Conservation (phyloP, 2,113 vertebrate genomes). For the Toxostoma redivivum region DNA sequence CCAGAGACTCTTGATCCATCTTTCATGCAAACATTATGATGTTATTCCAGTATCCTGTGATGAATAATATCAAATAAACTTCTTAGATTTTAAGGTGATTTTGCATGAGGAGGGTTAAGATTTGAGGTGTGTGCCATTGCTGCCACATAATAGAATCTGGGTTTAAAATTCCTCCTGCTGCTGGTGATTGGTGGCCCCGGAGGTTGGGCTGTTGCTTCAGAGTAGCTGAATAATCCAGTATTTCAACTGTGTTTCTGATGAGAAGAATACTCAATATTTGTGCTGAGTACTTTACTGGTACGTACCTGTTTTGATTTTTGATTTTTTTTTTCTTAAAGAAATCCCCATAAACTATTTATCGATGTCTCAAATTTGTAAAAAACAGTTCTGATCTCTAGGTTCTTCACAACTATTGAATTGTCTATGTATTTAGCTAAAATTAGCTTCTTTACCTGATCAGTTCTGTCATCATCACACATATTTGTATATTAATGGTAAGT, state of each 20-base stretch:
- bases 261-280: not conserved
- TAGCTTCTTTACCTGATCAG: not conserved
- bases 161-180: not conserved
- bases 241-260: not conserved
- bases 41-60: not conserved
- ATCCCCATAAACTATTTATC: not conserved
- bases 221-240: not conserved
- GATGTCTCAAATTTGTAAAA: not conserved
- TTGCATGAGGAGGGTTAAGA: not conserved
- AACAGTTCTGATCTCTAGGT: not conserved
- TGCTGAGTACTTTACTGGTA: not conserved
- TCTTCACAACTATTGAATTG: not conserved
- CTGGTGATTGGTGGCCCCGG: not conserved
- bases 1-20: not conserved
- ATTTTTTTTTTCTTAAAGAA: not conserved
- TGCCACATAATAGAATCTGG: not conserved
- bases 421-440: not conserved
- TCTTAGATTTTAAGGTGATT: not conserved
- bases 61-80: not conserved
- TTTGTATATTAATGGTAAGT: not conserved
- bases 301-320: accelerated
- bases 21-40: not conserved
- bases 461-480: not conserved
- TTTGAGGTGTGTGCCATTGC: not conserved
- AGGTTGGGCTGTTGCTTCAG: not conserved